Evolutionary conservation across 37 sponge, comb jelly and placozoan species (phyloP).

Genomic region (Hexactinellida sp.): DNA sequence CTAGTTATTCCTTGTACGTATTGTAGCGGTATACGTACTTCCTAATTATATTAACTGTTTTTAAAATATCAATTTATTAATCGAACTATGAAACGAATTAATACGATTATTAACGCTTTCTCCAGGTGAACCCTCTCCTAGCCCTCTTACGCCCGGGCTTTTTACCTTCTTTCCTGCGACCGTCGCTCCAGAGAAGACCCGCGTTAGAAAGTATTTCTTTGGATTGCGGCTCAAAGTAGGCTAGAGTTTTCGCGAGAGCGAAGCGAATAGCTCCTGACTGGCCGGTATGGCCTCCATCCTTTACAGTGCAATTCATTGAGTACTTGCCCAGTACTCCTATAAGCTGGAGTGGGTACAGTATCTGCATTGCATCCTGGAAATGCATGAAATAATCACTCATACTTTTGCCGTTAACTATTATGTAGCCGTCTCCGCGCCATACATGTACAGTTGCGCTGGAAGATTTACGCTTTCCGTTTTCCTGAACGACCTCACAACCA

Average conservation of each 20-base stretch:
- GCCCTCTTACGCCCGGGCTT: constrained; percentile 86
- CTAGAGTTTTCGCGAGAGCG: constrained; percentile 44
- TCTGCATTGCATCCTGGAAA: constrained; percentile 49
- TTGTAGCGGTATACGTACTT: background rate
- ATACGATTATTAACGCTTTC: background rate
- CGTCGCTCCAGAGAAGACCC: constrained; percentile 48
- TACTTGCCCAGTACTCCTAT: constrained; percentile 23
- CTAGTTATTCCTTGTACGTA: background rate
- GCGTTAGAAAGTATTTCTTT: background rate
- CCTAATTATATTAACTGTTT: background rate
- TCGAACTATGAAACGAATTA: background rate
- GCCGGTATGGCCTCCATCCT: constrained; percentile 58
- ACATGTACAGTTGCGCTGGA: constrained; percentile 34
- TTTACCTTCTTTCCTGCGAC: constrained; percentile 60
- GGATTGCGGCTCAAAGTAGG: constrained; percentile 25
- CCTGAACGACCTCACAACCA: background rate
- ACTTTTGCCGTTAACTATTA: constrained; percentile 28
- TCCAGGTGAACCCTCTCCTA: constrained; percentile 77
- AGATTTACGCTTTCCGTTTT: constrained; percentile 31
- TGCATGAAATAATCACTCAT: constrained; percentile 40
- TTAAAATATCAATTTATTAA: background rate
- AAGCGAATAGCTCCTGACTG: constrained; percentile 69
- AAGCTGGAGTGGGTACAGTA: constrained; percentile 44
- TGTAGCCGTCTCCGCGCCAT: constrained; percentile 28
- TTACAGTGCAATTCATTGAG: constrained; percentile 29